Conservation (phyloP, 2,797 vertebrate genomes). For the Parotocinclus haroldoi region DNA sequence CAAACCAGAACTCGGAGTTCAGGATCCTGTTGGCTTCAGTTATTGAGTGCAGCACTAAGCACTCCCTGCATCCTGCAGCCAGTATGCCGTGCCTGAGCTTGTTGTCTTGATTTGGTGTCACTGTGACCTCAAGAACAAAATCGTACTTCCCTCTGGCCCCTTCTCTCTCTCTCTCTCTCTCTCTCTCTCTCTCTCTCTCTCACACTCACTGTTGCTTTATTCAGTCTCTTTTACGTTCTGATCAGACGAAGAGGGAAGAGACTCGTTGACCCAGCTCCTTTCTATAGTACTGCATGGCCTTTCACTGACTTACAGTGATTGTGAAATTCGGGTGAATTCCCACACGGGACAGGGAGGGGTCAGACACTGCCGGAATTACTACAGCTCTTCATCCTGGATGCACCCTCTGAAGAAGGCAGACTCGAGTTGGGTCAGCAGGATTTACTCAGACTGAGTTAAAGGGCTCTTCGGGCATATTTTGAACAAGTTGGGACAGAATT, state of each 20-base stretch:
- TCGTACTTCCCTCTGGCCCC: background rate
- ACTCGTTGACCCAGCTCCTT: constrained; percentile 17
- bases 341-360: background rate
- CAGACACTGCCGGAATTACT: constrained; percentile 45
- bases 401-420: no score
- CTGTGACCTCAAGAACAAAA: constrained; percentile 20
- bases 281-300: background rate
- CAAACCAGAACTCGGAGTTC: no score
- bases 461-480: no score
- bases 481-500: no score
- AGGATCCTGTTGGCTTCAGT: no score
- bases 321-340: constrained; percentile 3
- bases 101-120: constrained; percentile 18
- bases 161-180: constrained; percentile 1
- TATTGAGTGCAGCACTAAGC: background rate
- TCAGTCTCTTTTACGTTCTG: no score
- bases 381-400: constrained; percentile 1
- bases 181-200: constrained; percentile 1
- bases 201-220: background rate
- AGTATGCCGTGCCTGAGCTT: constrained; percentile 3
- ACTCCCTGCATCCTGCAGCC: constrained; percentile 25
- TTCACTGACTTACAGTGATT: constrained; percentile 1
- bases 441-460: no score
- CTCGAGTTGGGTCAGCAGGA: no score
- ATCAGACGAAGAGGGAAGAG: background rate